Percentiles rank a stretch among this genome's conserved stretches.
phyloP scores from a whole-genome alignment of 2,797 vertebrate species.

The Oreonectes daqikongensis region DNA sequence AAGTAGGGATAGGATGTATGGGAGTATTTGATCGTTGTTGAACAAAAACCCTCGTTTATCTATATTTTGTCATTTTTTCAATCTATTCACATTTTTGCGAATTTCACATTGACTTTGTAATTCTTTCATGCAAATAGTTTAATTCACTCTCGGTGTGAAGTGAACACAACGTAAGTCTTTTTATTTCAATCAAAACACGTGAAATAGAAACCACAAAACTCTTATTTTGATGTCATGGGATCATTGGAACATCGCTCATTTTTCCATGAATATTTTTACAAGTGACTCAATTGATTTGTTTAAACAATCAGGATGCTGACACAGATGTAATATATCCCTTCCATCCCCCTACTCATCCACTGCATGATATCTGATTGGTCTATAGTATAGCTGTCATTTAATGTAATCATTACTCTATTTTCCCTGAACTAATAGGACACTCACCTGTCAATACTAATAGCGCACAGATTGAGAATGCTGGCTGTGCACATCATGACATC shows the following conservation, averaged over 20 bases:
- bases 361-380: constrained; percentile 20
- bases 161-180: no score
- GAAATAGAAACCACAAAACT: not conserved
- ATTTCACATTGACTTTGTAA: no score
- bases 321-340: not conserved
- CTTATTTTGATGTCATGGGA: not conserved
- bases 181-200: no score
- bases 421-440: constrained; percentile 43
- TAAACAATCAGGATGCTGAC: no score
- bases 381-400: not conserved
- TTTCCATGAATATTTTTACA: not conserved
- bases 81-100: no score
- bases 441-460: constrained; percentile 99
- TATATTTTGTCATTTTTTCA: no score
- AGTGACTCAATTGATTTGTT: no score
- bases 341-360: not conserved
- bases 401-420: not conserved
- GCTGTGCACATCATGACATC: constrained; percentile 99
- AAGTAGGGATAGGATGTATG: no score
- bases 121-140: no score
- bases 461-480: constrained; percentile 98
- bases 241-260: not conserved
- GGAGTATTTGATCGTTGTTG: no score
- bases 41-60: no score
- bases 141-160: no score